phyloP scores from a whole-genome alignment of 2,888 invertebrate genomes.

The Anoncus sp. region DNA sequence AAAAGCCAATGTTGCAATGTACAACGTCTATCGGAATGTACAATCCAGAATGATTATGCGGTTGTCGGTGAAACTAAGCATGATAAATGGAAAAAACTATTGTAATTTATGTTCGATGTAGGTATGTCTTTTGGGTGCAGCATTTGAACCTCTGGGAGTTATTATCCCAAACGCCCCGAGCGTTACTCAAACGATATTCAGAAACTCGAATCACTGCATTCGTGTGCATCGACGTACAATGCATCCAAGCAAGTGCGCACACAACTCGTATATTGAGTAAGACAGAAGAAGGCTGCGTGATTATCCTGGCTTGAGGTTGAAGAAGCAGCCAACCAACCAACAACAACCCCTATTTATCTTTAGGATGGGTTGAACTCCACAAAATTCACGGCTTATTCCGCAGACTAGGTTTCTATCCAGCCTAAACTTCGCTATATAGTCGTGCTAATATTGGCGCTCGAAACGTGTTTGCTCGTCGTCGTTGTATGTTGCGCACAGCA shows the following conservation, averaged over 20 bases:
- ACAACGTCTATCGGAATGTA: too few relatives aligned
- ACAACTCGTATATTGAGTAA: background rate
- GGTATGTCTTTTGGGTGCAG: too few relatives aligned
- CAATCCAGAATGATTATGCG: too few relatives aligned
- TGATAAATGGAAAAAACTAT: too few relatives aligned
- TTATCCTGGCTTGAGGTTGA: constrained; percentile 20
- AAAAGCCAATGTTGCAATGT: too few relatives aligned
- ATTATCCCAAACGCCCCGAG: too few relatives aligned
- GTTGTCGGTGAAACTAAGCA: too few relatives aligned
- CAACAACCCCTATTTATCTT: constrained; percentile 24
- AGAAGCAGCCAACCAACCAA: constrained; percentile 30
- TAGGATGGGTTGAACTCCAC: background rate
- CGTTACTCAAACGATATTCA: too few relatives aligned
- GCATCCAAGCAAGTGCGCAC: background rate
- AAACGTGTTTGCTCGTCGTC: constrained; percentile 70
- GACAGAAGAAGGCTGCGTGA: constrained; percentile 1
- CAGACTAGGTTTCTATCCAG: constrained; percentile 5
- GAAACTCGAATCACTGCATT: background rate
- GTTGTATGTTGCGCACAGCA: constrained; percentile 2
- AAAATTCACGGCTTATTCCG: constrained; percentile 33
- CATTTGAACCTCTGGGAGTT: too few relatives aligned
- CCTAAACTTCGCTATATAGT: constrained; percentile 42
- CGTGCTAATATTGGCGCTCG: constrained; percentile 76
- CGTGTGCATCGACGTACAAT: background rate
- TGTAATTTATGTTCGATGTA: too few relatives aligned